Evolutionary conservation across 2,113 vertebrate species (phyloP).

Genomic region (Lampris megalopsis): DNA sequence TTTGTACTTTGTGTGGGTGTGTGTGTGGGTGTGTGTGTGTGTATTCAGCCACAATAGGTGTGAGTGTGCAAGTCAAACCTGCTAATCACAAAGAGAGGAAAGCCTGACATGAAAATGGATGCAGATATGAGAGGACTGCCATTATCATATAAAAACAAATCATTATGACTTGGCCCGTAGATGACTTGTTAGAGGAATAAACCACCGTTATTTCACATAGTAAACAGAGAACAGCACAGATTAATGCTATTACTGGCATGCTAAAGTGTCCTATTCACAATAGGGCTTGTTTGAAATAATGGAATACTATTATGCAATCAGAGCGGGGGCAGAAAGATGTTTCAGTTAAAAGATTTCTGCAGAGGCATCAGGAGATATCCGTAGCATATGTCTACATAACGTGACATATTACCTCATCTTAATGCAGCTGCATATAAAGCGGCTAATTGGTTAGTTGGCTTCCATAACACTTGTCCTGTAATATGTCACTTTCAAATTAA

Average conservation of each 20-base stretch:
- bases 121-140: constrained; percentile 35
- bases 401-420: neutral
- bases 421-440: neutral
- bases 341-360: neutral
- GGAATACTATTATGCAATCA: constrained; percentile 1
- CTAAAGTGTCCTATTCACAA: neutral
- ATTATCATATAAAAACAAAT: constrained; percentile 48
- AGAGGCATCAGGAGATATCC: no score
- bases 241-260: neutral
- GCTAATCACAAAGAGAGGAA: constrained; percentile 2
- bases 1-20: neutral
- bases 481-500: no score
- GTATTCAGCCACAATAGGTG: neutral
- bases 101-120: neutral
- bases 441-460: no score
- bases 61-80: neutral
- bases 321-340: neutral
- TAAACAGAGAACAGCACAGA: neutral
- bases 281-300: constrained; percentile 1
- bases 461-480: no score
- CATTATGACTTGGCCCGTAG: constrained; percentile 33
- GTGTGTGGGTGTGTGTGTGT: neutral
- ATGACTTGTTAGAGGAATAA: constrained; percentile 12
- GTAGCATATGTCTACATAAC: neutral
- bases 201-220: neutral